A percentile compares a stretch with the other conserved stretches of the same genome.
These are phyloP conservation scores for Podarcis muralis DNA, from an alignment of 2,113 vertebrate species.

Conservation along the genomic window DNA sequence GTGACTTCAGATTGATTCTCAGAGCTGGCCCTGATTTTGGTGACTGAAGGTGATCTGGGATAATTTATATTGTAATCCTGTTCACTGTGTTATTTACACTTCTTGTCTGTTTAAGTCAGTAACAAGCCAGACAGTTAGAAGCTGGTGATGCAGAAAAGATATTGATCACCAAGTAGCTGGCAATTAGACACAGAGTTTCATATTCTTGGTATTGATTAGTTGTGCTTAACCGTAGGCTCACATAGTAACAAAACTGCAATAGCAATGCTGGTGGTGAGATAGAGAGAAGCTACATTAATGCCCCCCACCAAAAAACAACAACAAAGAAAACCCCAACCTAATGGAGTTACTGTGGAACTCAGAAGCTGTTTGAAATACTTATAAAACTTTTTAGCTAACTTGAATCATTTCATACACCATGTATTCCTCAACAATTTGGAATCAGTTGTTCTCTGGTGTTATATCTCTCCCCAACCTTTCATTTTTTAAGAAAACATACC, in stretches of 20 bases:
- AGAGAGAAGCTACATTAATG: not conserved
- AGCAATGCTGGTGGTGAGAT: not conserved
- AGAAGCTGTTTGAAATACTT: too few relatives aligned
- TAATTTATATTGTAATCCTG: not conserved
- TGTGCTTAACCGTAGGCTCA: conserved; percentile 38
- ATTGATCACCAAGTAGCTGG: conserved; percentile 61
- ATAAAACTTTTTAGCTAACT: too few relatives aligned
- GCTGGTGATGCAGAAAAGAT: conserved; percentile 53
- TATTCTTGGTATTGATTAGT: conserved; percentile 64
- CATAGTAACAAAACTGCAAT: not conserved
- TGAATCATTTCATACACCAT: too few relatives aligned
- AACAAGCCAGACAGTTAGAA: conserved; percentile 52
- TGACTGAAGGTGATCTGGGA: not conserved
- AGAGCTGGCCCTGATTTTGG: not conserved
- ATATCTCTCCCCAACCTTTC: too few relatives aligned
- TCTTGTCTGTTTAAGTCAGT: conserved; percentile 21
- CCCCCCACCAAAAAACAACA: not conserved
- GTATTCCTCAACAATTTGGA: too few relatives aligned
- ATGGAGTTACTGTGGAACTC: too few relatives aligned
- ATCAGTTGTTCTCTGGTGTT: too few relatives aligned
- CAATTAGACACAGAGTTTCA: conserved; percentile 54
- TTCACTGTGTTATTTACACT: conserved; percentile 20
- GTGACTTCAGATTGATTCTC: not conserved
- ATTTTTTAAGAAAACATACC: too few relatives aligned
- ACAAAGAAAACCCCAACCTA: too few relatives aligned